These are phyloP conservation scores for Rhopalosiphum nymphaeae DNA, from an alignment of 2,888 invertebrate species.

Conservation along the genomic window DNA sequence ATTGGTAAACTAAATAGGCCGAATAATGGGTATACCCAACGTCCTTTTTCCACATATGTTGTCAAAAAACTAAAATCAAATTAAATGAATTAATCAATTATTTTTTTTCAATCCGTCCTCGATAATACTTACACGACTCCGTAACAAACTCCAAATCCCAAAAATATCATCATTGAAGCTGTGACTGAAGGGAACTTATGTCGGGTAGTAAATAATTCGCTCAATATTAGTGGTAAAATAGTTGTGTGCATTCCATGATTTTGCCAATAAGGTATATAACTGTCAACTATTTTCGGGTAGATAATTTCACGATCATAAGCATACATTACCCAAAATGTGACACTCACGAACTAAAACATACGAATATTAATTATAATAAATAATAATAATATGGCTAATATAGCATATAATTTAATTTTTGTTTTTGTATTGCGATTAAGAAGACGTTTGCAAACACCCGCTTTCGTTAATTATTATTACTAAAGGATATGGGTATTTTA, in stretches of 20 bases:
- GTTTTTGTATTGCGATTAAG: background rate
- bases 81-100: background rate
- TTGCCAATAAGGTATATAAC: constrained; percentile 74
- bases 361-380: background rate
- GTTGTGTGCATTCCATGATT: constrained; percentile 76
- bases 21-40: constrained; percentile 74
- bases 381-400: background rate
- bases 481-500: background rate
- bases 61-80: constrained; percentile 70
- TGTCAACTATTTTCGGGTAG: constrained; percentile 73
- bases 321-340: constrained; percentile 75
- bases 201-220: constrained; percentile 71
- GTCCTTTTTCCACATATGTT: constrained; percentile 72
- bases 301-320: constrained; percentile 74
- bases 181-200: constrained; percentile 66
- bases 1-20: constrained; percentile 66
- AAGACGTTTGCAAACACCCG: background rate
- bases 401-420: background rate
- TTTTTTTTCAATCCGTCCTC: background rate
- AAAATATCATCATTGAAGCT: constrained; percentile 61
- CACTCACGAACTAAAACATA: constrained; percentile 72
- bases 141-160: constrained; percentile 65
- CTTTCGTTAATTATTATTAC: background rate
- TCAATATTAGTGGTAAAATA: constrained; percentile 69
- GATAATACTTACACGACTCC: constrained; percentile 66